Evolutionary conservation across 2,113 vertebrate genomes (phyloP).

Genomic region (Hassar affinis): DNA sequence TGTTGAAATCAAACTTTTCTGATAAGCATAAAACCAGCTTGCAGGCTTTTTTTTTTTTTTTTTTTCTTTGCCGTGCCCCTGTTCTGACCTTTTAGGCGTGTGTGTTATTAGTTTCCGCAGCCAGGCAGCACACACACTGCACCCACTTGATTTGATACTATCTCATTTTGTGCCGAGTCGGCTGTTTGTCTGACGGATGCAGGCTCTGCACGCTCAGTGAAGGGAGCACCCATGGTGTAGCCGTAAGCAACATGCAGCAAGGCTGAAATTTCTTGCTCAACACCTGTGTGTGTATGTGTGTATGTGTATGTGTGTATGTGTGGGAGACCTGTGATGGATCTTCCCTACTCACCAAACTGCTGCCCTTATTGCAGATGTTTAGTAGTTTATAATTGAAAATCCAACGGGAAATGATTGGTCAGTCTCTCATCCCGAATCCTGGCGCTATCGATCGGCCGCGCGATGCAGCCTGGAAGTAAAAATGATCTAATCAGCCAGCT

Average conservation of each 20-base stretch:
- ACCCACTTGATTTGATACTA: slow-evolving; percentile 15
- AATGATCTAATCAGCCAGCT: slow-evolving; percentile 52
- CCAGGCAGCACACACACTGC: not conserved
- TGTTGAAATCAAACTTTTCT: slow-evolving; percentile 10
- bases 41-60: not conserved
- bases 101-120: slow-evolving; percentile 4
- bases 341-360: slow-evolving; percentile 25
- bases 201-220: not conserved
- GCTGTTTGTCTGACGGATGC: slow-evolving; percentile 4
- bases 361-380: slow-evolving; percentile 62
- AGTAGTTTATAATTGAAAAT: slow-evolving; percentile 68
- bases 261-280: slow-evolving; percentile 3
- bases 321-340: slow-evolving; percentile 55
- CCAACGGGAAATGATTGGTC: slow-evolving; percentile 57
- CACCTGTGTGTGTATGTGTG: slow-evolving; percentile 17
- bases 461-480: slow-evolving; percentile 52
- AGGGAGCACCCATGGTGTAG: not conserved
- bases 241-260: not conserved
- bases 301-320: slow-evolving; percentile 13
- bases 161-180: slow-evolving; percentile 1
- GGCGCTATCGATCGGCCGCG: slow-evolving; percentile 51
- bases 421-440: slow-evolving; percentile 56
- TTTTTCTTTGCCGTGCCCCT: not conserved
- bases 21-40: not conserved
- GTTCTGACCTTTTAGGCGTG: not conserved